A percentile compares a stretch with the other conserved stretches of the same genome.
Evolutionary conservation across 2,797 vertebrate genomes (phyloP).

Genomic region (Psittacula echo): DNA sequence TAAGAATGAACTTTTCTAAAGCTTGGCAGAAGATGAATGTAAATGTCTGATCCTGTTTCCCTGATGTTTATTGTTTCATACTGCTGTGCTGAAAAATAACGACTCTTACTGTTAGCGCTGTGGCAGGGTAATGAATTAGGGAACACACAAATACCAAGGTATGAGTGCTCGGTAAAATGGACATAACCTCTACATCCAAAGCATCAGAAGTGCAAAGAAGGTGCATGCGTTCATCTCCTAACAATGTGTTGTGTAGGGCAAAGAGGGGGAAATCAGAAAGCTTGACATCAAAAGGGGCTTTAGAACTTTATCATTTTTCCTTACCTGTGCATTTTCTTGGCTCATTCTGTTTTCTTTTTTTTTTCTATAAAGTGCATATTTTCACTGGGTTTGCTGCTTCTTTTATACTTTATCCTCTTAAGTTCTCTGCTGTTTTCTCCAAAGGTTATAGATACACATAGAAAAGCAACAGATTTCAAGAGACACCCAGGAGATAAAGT

Average conservation of each 20-base stretch:
- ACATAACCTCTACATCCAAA: neutral
- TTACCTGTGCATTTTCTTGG: constrained; percentile 55
- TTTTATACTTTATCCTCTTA: constrained; percentile 73
- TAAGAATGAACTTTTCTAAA: constrained; percentile 10
- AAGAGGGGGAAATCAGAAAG: constrained; percentile 41
- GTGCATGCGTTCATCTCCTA: neutral
- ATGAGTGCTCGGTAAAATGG: neutral
- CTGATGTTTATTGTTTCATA: constrained; percentile 22
- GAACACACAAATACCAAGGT: neutral
- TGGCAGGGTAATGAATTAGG: neutral
- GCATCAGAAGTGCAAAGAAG: neutral
- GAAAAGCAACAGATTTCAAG: constrained; percentile 72
- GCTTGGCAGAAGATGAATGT: constrained; percentile 9
- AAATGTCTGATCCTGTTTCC: neutral
- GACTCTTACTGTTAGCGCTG: neutral
- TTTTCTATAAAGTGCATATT: constrained; percentile 40
- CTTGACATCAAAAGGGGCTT: constrained; percentile 42
- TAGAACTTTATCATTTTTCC: constrained; percentile 32
- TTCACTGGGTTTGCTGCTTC: constrained; percentile 49
- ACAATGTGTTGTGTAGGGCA: constrained; percentile 4
- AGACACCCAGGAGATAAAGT: constrained; percentile 72
- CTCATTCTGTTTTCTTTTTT: neutral
- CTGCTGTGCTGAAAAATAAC: neutral
- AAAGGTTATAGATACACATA: constrained; percentile 71
- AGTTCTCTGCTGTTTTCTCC: constrained; percentile 70